Evolutionary conservation across 2,797 vertebrate genomes (phyloP), one percentile per base, ranked within the genome.

Genomic region (Hyperoplus immaculatus): DNA sequence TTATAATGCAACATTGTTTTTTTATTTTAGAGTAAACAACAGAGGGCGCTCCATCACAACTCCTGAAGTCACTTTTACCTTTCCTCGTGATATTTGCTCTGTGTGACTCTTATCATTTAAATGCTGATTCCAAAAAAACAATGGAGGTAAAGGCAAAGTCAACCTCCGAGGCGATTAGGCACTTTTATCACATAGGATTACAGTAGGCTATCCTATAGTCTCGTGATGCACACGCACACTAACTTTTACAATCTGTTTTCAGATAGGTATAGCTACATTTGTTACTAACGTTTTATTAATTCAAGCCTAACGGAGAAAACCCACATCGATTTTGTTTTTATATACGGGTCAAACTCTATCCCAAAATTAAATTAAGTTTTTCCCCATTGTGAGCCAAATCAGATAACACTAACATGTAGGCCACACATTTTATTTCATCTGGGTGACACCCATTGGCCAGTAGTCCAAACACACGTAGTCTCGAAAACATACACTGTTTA

Each of bases 31-130:
- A 56, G 5, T 8, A 43, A 72, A 66, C 89, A 87, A 63, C 4
- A 89, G 89, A 68, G 82, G 90, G 88, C 13, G 87, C 88, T 71
- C 66, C 16, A 16, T 60, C 1, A 62, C 75, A 78, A 61, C 1
- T 39, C 6, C 10, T 67, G 21, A 58, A 43, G 4, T 3, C 0
- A 18, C 16, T 15, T 53, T 45, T 49, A 6, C 2, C 21, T 41
- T 43, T 38, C 8, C 2, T 68, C 51, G 0, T 12, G 6, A 39
- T 38, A 1, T 11, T 10, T 43, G n/a, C 36, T 63, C 43, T 56
- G 8, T 56, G 8, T 18, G 43, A 60, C 9, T 53, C 4, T 47
- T 54, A 21, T 57, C n/a, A n/a, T 47, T 59, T 2, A 68, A 29
- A 2, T 54, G 45, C 16, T 36, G 50, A 15, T 18, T 7, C 16